Evolutionary conservation across 92 coral and sea anemone genomes (phyloP), one percentile per base, ranked within the genome.

Genomic region (Parazoanthus darwini): DNA sequence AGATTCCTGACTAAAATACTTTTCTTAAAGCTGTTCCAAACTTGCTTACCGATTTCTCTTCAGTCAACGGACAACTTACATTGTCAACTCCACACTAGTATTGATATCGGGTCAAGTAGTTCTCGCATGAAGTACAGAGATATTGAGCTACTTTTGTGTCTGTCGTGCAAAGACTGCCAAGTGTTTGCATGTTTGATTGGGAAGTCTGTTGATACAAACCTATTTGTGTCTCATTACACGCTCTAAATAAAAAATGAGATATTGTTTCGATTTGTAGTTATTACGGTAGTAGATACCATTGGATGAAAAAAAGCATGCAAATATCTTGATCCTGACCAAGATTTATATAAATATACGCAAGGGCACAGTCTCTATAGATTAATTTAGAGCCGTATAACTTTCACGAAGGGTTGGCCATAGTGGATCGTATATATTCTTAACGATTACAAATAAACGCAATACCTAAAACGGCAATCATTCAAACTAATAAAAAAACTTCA

Each of bases 201-300:
- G 3, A 67, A 71, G 25, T 44, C 25, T 44, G 79, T 84, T 84
- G 68, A 84, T 71, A 84, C 79, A 71, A 84, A 44, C 66, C 79
- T 71, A 71, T 84, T 26, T 84, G 87, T 44, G 67, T 54, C 79
- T 73, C 77, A 33, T 84, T 70, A 70, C 59, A 50, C 68, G 67
- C 14, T 23, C 25, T 44, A 84, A 44, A 48, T 43, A 84, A 68
- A 14, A 84, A 4, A 84, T 70, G 38, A 84, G 9, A 70, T 70
- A 4, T 25, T 83, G 87, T 84, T 84, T 84, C 68, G 87, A 71
- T 14, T 44, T 18, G 43, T 44, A 84, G 87, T 48, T 84, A 84
- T 84, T 68, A 84, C 50, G 35, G 25, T 20, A 20, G 67, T 68
- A 6, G 25, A 44, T 56, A 70, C 78, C 43, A 84, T 72, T 84